Evolutionary conservation across 1,140 invertebrate species (phyloP).

Genomic region (Caligus rogercresseyi): DNA sequence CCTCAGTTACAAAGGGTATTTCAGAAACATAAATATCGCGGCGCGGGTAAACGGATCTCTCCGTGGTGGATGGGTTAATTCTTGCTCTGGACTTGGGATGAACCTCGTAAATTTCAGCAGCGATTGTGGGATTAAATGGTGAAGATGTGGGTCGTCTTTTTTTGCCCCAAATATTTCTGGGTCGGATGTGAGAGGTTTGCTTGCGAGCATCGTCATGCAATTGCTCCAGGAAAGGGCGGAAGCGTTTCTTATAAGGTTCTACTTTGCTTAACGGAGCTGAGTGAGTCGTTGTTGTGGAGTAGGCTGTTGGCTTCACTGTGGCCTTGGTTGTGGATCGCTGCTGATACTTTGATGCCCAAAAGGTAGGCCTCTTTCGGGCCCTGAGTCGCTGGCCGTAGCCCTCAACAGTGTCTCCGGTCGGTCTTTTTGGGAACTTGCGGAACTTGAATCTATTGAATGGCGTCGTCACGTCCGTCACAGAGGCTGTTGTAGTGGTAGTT

Average conservation of each 20-base stretch:
- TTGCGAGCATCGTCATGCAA: constrained; percentile 1
- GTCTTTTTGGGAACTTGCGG: background rate
- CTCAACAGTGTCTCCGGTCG: background rate
- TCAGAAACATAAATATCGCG: background rate
- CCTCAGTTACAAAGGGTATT: background rate
- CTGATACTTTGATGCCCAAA: constrained; percentile 1
- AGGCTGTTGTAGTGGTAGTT: background rate
- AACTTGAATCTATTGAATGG: background rate
- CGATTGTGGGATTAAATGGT: constrained; percentile 2
- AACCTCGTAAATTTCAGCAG: constrained; percentile 19
- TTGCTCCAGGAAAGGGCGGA: constrained; percentile 18
- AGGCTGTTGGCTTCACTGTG: no score
- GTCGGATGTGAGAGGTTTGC: background rate
- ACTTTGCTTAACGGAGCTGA: background rate
- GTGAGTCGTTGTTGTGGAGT: background rate
- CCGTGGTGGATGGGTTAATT: background rate
- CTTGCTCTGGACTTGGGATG: constrained; percentile 7
- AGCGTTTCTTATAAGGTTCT: constrained; percentile 8
- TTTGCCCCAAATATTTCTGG: background rate
- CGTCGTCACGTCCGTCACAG: background rate
- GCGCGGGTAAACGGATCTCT: background rate
- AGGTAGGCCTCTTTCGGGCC: constrained; percentile 13
- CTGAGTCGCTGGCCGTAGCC: constrained; percentile 9
- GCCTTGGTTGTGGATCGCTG: background rate
- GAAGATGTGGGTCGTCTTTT: background rate